phyloP scores from a whole-genome alignment of 1,140 invertebrate species.

The Aphelinus certus region DNA sequence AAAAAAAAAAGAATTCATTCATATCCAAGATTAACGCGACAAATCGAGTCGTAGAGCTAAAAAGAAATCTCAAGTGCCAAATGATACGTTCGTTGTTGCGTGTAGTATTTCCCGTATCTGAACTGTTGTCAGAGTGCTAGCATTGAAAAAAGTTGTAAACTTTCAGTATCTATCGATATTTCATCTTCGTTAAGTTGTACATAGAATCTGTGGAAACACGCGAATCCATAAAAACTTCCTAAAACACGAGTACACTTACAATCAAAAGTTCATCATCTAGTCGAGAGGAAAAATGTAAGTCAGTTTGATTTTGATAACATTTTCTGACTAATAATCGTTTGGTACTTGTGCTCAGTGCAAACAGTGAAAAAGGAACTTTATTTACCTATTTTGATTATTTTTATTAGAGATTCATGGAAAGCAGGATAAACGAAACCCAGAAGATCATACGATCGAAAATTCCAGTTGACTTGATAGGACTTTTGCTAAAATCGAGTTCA shows the following conservation, averaged over 20 bases:
- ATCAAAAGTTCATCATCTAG: neutral
- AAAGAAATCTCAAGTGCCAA: neutral
- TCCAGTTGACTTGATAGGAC: too few species aligned
- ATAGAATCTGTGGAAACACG: neutral
- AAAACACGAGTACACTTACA: neutral
- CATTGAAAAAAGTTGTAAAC: neutral
- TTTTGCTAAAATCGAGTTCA: too few species aligned
- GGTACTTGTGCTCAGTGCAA: conserved; percentile 16
- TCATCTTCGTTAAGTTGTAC: conserved; percentile 16
- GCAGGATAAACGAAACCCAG: neutral
- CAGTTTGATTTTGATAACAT: neutral
- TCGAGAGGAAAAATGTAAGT: neutral
- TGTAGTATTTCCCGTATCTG: conserved; percentile 1
- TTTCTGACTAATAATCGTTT: neutral
- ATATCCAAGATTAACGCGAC: too few species aligned
- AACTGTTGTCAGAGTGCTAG: neutral
- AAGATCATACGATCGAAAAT: too few species aligned
- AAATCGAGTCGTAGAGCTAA: neutral
- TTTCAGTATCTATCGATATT: neutral
- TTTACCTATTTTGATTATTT: conserved; percentile 33
- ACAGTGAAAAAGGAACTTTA: conserved; percentile 30
- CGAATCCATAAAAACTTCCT: neutral
- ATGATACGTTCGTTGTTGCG: conserved; percentile 30
- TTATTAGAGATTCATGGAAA: neutral
- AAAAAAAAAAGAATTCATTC: neutral